Percentiles rank a stretch among this genome's conserved stretches.
phyloP scores from a whole-genome alignment of 2,888 invertebrate genomes.

The Cryptosula pallasiana region DNA sequence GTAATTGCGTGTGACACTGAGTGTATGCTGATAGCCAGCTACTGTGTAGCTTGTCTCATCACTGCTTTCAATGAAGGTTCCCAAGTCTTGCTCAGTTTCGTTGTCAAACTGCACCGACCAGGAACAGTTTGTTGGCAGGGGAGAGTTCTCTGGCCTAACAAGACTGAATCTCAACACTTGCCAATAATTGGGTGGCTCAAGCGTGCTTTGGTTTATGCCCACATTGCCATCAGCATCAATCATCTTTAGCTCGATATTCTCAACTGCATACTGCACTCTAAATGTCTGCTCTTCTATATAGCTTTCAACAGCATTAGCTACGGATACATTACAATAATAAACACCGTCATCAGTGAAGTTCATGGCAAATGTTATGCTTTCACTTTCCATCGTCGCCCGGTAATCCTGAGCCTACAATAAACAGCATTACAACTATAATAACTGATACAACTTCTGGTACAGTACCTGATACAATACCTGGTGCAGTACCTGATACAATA shows the following conservation, averaged over 20 bases:
- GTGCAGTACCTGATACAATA: too few relatives aligned
- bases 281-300: background rate
- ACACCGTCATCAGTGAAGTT: background rate
- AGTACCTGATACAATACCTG: too few relatives aligned
- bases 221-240: background rate
- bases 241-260: background rate
- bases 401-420: background rate
- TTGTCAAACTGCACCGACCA: background rate
- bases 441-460: too few relatives aligned
- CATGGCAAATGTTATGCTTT: background rate
- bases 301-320: background rate
- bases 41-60: background rate
- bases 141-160: background rate
- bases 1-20: background rate
- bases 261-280: background rate
- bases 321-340: background rate
- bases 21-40: background rate
- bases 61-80: background rate
- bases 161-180: background rate
- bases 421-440: too few relatives aligned
- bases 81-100: background rate
- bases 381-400: background rate
- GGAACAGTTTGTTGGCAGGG: slow-evolving; percentile 1
- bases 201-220: background rate
- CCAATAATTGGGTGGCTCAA: background rate